These are phyloP conservation scores for Pterocles gutturalis DNA, from an alignment of 2,113 vertebrate species.

Conservation along the genomic window DNA sequence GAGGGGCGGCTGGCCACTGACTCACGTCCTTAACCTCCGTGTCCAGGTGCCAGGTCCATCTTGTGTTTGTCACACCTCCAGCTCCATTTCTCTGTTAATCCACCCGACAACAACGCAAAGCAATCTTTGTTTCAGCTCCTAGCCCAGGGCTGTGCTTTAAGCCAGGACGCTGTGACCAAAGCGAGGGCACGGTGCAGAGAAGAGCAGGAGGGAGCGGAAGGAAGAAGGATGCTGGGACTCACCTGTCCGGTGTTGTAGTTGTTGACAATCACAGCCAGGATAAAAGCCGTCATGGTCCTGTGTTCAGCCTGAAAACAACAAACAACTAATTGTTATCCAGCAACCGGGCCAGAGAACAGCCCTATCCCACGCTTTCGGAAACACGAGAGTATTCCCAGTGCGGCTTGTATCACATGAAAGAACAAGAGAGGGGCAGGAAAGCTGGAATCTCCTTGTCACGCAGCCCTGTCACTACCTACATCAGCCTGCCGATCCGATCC, in stretches of 20 bases:
- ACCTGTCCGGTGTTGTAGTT: slow-evolving; percentile 97
- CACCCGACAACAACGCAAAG: background rate
- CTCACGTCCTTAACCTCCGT: background rate
- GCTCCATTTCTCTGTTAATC: background rate
- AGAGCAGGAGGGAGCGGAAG: background rate
- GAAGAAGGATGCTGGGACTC: background rate
- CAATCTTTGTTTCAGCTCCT: background rate
- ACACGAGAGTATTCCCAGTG: rapidly evolving
- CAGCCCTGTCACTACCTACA: background rate
- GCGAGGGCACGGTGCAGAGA: background rate
- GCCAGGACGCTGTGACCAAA: background rate
- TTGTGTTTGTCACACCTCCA: background rate
- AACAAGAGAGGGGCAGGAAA: no score
- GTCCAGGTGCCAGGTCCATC: background rate
- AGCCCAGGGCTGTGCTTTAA: background rate
- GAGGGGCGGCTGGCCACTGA: background rate
- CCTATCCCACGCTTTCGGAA: background rate
- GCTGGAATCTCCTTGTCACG: background rate
- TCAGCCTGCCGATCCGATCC: no score
- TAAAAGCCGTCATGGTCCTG: slow-evolving; percentile 98
- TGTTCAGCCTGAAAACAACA: slow-evolving; percentile 89
- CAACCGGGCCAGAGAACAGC: background rate
- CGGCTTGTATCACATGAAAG: background rate
- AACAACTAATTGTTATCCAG: background rate
- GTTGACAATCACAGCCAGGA: slow-evolving; percentile 96